Evolutionary conservation across 2,113 vertebrate species (phyloP), one percentile per base, ranked within the genome.

Genomic region (Heliornis fulica): DNA sequence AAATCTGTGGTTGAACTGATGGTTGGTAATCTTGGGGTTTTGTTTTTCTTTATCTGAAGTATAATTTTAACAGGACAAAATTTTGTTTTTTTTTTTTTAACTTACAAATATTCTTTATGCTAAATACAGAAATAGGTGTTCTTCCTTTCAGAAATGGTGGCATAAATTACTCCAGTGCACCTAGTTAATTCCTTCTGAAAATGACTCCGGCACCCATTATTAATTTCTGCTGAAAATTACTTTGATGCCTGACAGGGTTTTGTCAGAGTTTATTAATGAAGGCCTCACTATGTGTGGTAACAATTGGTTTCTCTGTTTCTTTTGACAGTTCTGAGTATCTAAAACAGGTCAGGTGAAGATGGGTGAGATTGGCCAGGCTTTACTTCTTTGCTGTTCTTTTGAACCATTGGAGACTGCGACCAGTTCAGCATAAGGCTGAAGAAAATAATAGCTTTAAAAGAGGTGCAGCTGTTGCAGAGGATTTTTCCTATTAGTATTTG

Each of bases 231-330:
- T 77, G 87, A 93, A 89, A 90, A 83, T 63, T 2, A 46, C 79
- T 93, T 88, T 68, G 76, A 48, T 71, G 38, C 59, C 90, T 78
- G 64, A 71, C 51, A 75, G 71, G 56, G 17, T 70, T 95, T 89
- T 92, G 69, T 89, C 90, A 83, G 68, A 75, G n/a, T 93, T 92
- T 90, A 71, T 92, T 91, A 94, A 80, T 38, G 87, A 87, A 75
- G 69, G 51, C 40, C 59, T 65, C 60, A 36, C 48, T 45, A 15
- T 64, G 36, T 45, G 31, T 34, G 74, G 90, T 86, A 89, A 92
- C n/a, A 78, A 56, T 68, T 87, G 90, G 40, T 71, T 95, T 94
- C 72, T 88, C 80, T 56, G 80, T 81, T 93, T 90, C 84, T 89
- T 87, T 78, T 90, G 94, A 92, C 60, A 36, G 43, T 56, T 66